These are phyloP conservation scores for Donacobius atricapilla DNA, from an alignment of 2,113 vertebrate genomes.

Conservation along the genomic window DNA sequence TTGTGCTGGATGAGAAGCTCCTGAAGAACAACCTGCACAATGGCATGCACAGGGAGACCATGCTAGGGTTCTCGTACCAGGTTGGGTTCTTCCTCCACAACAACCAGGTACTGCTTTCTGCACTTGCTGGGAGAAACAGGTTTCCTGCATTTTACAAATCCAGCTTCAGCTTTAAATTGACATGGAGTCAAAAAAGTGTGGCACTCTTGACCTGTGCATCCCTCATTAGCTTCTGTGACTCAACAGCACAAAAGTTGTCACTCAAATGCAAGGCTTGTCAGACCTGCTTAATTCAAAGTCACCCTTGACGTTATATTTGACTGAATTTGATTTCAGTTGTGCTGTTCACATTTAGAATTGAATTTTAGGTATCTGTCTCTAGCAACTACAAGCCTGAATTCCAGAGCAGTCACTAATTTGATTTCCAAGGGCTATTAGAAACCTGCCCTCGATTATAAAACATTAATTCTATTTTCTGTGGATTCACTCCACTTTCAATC, in stretches of 20 bases:
- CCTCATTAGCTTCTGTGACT: neutral
- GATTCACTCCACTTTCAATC: neutral
- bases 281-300: neutral
- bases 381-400: neutral
- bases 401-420: neutral
- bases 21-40: conserved; percentile 78
- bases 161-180: neutral
- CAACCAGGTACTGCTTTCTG: conserved; percentile 72
- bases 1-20: conserved; percentile 81
- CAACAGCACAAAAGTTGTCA: neutral
- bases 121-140: neutral
- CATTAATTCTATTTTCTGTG: neutral
- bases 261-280: neutral
- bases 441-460: neutral
- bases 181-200: neutral
- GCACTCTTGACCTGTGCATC: neutral
- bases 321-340: neutral
- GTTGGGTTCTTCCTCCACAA: conserved; percentile 81
- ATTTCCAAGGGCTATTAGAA: neutral
- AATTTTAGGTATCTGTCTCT: neutral
- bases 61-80: conserved; percentile 86
- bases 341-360: neutral
- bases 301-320: neutral
- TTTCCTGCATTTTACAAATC: neutral
- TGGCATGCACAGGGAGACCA: conserved; percentile 84